Base-by-base conservation (phyloP, 2,888 invertebrate genomes). In the Drosophila differens region DNA sequence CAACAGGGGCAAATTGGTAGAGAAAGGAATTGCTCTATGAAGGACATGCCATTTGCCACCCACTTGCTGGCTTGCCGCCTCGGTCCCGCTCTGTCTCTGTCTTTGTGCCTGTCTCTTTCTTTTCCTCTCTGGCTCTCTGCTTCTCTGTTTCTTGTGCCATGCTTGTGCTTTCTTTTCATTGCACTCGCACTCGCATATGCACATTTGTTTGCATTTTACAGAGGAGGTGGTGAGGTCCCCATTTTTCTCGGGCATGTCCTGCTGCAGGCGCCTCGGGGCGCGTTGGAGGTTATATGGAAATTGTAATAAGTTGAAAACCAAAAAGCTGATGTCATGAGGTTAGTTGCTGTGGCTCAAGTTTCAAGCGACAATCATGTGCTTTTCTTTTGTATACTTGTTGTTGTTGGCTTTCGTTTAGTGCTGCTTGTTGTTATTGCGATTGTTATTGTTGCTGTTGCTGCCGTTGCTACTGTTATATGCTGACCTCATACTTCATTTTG, bases 401-500 rank as follows among this genome's bases (percentile, higher is more conserved):
- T 32, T 44, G 52, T 58, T 54, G 49, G 32, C 49, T 47, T 52
- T 53, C 53, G 58, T 47, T 65, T 54, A 25, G 55, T 30, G 67
- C 59, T 65, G 60, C 54, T 70, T 63, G 39, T 64, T 81, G 62
- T 69, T 70, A 25, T 55, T 44, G 30, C 14, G 16, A 54, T 52
- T 71, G 64, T 54, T 73, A 62, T 79, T 64, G 59, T 66, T 78
- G 62, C 65, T 70, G 51, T 54, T 51, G 14, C 12, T 33, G 44
- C 14, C 6, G 35, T 53, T 87, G 70, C 53, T 68, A 53, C 69
- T 76, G 81, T 63, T 82, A 69, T 74, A 63, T 81, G 84, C 82
- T 90, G 87, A 89, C 89, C 86, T 90, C 91, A 87, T 87, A 90
- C 87, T 90, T 87, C 90, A 87, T 90, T 90, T 89, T 86, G 89